Evolutionary conservation across 53 echinoderm and acorn worm genomes (phyloP).

Genomic region (Zoroaster sp.): DNA sequence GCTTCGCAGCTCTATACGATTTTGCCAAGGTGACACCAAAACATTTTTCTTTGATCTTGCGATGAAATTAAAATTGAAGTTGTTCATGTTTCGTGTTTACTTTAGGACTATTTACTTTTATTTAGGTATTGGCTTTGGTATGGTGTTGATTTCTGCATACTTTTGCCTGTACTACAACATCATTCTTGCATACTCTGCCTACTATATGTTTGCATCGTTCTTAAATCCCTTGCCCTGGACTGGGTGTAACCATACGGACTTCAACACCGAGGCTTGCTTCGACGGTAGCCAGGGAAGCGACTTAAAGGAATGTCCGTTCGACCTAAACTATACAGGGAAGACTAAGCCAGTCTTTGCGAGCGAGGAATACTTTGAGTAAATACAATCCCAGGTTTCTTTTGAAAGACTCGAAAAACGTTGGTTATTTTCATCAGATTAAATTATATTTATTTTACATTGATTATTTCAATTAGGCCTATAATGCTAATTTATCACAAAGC

Average conservation of each 20-base stretch:
- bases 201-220: conserved; percentile 77
- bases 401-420: too few relatives aligned
- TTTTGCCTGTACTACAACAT: conserved; percentile 88
- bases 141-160: conserved; percentile 62
- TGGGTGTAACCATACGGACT: conserved; percentile 59
- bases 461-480: too few relatives aligned
- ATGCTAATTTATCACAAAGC: too few relatives aligned
- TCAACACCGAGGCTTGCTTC: conserved; percentile 60
- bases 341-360: conserved; percentile 43
- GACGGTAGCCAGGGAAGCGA: not conserved
- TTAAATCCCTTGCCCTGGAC: conserved; percentile 69
- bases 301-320: not conserved
- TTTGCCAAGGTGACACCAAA: too few relatives aligned
- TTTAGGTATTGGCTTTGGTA: conserved; percentile 76
- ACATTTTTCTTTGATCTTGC: too few relatives aligned
- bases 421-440: too few relatives aligned
- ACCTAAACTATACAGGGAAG: not conserved
- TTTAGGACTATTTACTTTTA: not conserved
- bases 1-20: too few relatives aligned
- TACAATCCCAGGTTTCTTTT: too few relatives aligned
- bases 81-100: too few relatives aligned
- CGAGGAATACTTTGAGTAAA: conserved; percentile 72
- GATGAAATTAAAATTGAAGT: too few relatives aligned
- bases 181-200: conserved; percentile 71
- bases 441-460: too few relatives aligned